Evolutionary conservation across 2,797 vertebrate genomes (phyloP).

Genomic region (Oryzias dopingdopingensis): DNA sequence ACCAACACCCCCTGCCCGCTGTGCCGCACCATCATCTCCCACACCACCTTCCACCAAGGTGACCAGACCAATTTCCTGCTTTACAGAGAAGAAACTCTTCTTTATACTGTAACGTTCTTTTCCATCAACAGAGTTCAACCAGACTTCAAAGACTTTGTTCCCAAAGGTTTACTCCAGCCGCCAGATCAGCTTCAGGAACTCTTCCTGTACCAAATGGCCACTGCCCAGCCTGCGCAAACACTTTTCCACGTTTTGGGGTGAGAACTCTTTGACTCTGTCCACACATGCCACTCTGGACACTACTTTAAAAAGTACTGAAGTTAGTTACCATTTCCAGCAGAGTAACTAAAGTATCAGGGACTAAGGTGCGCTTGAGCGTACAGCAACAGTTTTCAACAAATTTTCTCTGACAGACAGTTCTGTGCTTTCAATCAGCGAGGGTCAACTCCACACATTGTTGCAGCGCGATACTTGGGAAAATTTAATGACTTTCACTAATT

Average conservation of each 20-base stretch:
- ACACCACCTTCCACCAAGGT: constrained; percentile 87
- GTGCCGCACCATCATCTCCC: constrained; percentile 84
- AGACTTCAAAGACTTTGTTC: constrained; percentile 60
- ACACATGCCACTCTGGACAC: too few relatives aligned
- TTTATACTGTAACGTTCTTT: not conserved
- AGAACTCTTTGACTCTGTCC: constrained; percentile 11
- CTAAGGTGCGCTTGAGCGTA: too few relatives aligned
- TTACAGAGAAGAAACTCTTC: not conserved
- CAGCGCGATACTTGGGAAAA: too few relatives aligned
- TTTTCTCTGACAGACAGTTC: too few relatives aligned
- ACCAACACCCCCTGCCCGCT: constrained; percentile 86
- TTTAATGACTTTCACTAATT: too few relatives aligned
- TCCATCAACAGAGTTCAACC: constrained; percentile 66
- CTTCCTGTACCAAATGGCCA: constrained; percentile 68
- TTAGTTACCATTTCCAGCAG: too few relatives aligned
- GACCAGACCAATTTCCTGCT: constrained; percentile 1
- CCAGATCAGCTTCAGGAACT: constrained; percentile 64
- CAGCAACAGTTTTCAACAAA: too few relatives aligned
- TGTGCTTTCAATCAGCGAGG: too few relatives aligned
- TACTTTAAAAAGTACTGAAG: too few relatives aligned
- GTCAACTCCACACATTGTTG: too few relatives aligned
- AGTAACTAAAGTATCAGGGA: too few relatives aligned
- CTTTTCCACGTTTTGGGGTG: constrained; percentile 64
- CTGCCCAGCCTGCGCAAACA: constrained; percentile 64
- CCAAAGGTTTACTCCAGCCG: constrained; percentile 64